Conservation (phyloP, 2,888 invertebrate genomes). For the Apamea monoglypha region DNA sequence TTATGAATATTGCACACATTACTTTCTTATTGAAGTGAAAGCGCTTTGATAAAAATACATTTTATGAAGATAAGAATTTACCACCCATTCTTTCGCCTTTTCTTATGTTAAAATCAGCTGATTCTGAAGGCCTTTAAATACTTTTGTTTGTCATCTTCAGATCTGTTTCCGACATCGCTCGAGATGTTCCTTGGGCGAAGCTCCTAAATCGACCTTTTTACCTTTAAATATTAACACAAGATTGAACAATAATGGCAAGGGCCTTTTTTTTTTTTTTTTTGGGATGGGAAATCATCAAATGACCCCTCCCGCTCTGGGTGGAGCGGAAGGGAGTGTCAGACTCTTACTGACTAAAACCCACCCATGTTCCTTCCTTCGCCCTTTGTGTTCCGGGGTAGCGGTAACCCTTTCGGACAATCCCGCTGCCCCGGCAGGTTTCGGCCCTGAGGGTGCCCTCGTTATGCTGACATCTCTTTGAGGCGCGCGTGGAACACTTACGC, state of each 20-base stretch:
- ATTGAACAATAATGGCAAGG: constrained; percentile 52
- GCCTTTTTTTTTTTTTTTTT: constrained; percentile 3
- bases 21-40: constrained; percentile 2
- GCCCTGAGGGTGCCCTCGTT: too few relatives aligned
- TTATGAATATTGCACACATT: background rate
- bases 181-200: constrained; percentile 29
- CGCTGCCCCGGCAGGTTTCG: too few relatives aligned
- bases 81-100: constrained; percentile 22
- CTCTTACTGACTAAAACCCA: too few relatives aligned
- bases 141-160: constrained; percentile 56
- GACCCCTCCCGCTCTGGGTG: too few relatives aligned
- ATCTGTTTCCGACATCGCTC: constrained; percentile 52
- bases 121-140: constrained; percentile 41
- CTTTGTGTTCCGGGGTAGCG: too few relatives aligned
- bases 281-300: too few relatives aligned
- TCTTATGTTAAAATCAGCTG: constrained; percentile 50
- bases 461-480: too few relatives aligned
- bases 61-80: background rate
- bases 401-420: too few relatives aligned
- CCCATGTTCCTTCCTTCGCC: too few relatives aligned
- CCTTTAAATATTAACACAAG: constrained; percentile 48
- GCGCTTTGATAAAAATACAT: constrained; percentile 9
- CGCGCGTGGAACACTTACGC: too few relatives aligned
- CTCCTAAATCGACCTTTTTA: constrained; percentile 38
- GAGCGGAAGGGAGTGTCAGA: too few relatives aligned